Evolutionary conservation across 2,113 vertebrate species (phyloP), one percentile per base, ranked within the genome.

Genomic region (Urocolius indicus): DNA sequence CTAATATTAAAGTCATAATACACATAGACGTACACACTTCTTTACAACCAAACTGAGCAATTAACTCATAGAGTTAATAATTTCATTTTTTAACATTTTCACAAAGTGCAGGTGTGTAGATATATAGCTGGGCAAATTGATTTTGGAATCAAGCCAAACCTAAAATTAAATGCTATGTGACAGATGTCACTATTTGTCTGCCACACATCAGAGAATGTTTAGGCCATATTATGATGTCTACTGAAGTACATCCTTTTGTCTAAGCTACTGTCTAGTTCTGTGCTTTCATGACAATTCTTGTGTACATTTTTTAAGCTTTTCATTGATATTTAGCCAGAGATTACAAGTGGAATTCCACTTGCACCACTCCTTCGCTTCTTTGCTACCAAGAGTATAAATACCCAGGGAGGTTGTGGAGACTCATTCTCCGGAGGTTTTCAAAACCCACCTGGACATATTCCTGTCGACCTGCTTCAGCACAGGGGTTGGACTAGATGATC

Each of bases 121-220:
- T 73, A 66, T 30, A 32, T 5, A 80, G 48, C 49, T 76, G 66
- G 59, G 59, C 32, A 78, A 82, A 90, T 32, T 66, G 69, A 57
- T 61, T 90, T 87, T 88, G 69, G 79, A 91, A 76, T 71, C 34
- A 63, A 32, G 48, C 26, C 45, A n/a, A 83, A 96, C 20, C 30
- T 66, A 68, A 95, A 95, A 89, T 83, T 20, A 91, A 94, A 96
- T 78, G 48, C 55, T 62, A 78, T 84, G 43, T 89, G 93, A 96
- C 95, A 97, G 93, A 84, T 97, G 94, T 82, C 93, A 94, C 65
- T 87, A 23, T 62, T 55, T 84, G 67, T 94, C 75, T 89, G 69
- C 41, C 83, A 92, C 0, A 12, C 86, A 87, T 61, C 88, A 93
- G n/a, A 84, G 80, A 66, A 68, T 9, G 13, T 78, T 78, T 57